These are phyloP conservation scores for Dugesia japonica DNA, from an alignment of 2,888 invertebrate species.

Conservation along the genomic window DNA sequence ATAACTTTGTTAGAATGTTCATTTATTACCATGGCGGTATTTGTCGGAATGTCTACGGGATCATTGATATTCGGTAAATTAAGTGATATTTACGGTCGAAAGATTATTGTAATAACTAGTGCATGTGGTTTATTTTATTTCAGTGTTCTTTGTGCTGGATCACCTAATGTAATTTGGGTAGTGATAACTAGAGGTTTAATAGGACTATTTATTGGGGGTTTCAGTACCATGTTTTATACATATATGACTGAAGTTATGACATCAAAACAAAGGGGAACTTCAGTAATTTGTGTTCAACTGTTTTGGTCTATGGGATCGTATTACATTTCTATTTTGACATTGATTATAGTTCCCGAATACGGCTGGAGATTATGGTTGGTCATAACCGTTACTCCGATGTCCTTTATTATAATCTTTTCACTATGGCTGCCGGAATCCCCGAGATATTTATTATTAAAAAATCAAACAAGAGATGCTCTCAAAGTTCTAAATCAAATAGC, in stretches of 20 bases:
- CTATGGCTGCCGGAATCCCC: conserved; percentile 12
- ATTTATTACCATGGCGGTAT: not conserved
- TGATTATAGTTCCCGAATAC: not conserved
- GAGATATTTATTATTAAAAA: not conserved
- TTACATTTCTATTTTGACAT: not conserved
- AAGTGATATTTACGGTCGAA: not conserved
- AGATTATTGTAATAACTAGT: not conserved
- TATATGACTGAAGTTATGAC: conserved; percentile 16
- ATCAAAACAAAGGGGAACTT: not conserved
- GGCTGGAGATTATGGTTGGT: conserved; percentile 1
- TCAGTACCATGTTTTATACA: not conserved
- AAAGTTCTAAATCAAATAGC: not conserved
- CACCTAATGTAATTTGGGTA: conserved; percentile 12
- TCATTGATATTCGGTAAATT: not conserved
- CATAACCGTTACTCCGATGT: not conserved
- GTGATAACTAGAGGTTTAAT: not conserved
- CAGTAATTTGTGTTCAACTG: not conserved
- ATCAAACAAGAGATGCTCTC: not conserved
- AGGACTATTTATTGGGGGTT: not conserved
- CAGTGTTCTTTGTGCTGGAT: not conserved
- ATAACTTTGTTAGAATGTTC: not conserved
- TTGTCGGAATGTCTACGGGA: not conserved
- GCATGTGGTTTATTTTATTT: not conserved
- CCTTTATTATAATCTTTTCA: not conserved
- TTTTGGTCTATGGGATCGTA: conserved; percentile 16